Evolutionary conservation across 2,888 invertebrate genomes (phyloP).

Genomic region (Acanthosoma haemorrhoidale): DNA sequence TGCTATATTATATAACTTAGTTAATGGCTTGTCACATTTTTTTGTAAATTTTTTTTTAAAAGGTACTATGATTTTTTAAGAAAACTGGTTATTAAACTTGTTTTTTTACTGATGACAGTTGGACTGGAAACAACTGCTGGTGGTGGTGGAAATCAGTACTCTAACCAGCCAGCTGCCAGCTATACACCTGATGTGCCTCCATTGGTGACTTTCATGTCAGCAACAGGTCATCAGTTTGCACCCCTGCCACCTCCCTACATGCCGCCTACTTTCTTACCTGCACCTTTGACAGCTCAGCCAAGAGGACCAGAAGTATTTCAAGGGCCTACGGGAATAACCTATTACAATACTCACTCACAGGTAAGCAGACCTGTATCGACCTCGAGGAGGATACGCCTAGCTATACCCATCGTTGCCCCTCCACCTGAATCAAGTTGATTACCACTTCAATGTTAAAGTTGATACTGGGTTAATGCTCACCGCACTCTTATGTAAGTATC

Average conservation of each 20-base stretch:
- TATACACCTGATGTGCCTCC: constrained; percentile 6
- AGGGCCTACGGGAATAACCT: constrained; percentile 42
- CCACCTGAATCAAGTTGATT: constrained; percentile 37
- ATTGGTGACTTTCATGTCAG: constrained; percentile 37
- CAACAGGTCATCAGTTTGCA: constrained; percentile 33
- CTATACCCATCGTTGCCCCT: constrained; percentile 45
- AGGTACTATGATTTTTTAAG: no score
- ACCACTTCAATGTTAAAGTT: background rate
- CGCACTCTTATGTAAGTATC: background rate
- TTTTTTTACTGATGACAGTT: no score
- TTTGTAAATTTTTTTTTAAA: no score
- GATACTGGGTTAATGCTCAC: background rate
- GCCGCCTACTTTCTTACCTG: constrained; percentile 31
- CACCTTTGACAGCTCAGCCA: constrained; percentile 28
- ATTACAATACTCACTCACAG: constrained; percentile 43
- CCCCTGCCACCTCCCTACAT: constrained; percentile 26
- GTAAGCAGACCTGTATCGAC: constrained; percentile 41
- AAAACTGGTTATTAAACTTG: no score
- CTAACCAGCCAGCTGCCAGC: background rate
- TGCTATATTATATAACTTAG: no score
- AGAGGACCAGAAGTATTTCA: constrained; percentile 41
- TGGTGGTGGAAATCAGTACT: background rate
- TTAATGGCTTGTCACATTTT: no score
- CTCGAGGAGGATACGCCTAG: constrained; percentile 42
- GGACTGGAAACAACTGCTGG: background rate